Percentiles rank a stretch among this genome's conserved stretches.
phyloP scores from a whole-genome alignment of 2,888 invertebrate genomes.

The Oscheius sp. region DNA sequence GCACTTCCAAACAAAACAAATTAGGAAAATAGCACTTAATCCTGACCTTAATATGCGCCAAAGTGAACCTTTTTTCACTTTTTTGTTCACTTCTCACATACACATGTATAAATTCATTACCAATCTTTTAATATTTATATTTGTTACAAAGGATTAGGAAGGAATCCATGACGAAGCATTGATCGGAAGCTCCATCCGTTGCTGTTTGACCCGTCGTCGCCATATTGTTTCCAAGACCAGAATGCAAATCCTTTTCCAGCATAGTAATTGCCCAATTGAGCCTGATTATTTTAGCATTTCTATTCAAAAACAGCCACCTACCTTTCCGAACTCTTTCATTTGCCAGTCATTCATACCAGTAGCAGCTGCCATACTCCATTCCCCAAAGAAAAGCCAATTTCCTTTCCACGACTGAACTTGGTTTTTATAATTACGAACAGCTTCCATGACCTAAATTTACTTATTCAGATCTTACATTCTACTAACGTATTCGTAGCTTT shows the following conservation, averaged over 20 bases:
- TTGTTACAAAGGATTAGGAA: neutral
- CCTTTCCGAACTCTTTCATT: neutral
- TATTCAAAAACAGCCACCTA: neutral
- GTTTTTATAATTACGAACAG: neutral
- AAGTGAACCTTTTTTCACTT: too few relatives aligned
- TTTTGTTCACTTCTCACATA: too few relatives aligned
- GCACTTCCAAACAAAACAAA: too few relatives aligned
- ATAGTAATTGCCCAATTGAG: neutral
- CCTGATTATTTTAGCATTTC: neutral
- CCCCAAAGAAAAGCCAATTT: constrained; percentile 20
- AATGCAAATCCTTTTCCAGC: constrained; percentile 4
- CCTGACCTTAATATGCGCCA: too few relatives aligned
- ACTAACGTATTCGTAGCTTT: neutral
- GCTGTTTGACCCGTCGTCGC: neutral
- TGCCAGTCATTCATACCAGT: constrained; percentile 7
- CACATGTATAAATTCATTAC: too few relatives aligned
- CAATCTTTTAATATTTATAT: too few relatives aligned
- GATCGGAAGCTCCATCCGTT: constrained; percentile 21
- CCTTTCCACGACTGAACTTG: neutral
- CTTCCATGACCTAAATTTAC: neutral
- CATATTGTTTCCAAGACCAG: constrained; percentile 17
- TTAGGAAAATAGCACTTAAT: too few relatives aligned
- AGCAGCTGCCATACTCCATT: constrained; percentile 13
- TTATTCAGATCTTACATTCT: neutral
- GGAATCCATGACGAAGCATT: constrained; percentile 4